phyloP scores from a whole-genome alignment of 2,888 invertebrate genomes.

The Drosophila kambysellisi region DNA sequence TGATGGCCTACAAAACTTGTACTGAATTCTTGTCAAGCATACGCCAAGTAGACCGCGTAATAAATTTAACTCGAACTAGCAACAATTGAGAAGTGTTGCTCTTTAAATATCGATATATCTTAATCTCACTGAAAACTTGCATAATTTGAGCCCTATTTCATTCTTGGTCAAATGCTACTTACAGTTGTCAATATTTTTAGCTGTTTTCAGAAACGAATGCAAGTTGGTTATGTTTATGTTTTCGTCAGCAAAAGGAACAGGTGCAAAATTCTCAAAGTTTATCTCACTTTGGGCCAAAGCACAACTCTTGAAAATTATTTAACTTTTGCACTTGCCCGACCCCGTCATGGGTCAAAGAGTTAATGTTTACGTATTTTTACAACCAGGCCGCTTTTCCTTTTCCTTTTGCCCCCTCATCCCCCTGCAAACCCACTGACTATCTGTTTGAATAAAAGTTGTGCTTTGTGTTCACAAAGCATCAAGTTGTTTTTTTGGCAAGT shows the following conservation, averaged over 20 bases:
- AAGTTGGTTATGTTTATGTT: background rate
- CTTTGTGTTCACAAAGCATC: conserved; percentile 31
- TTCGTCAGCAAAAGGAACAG: conserved; percentile 2
- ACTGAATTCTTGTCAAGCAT: background rate
- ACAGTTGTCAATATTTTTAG: background rate
- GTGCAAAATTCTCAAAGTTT: conserved; percentile 2
- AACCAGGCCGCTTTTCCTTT: conserved; percentile 15
- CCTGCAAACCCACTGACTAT: background rate
- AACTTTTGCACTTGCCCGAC: conserved; percentile 2
- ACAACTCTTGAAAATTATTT: conserved; percentile 5
- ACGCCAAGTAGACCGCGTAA: background rate
- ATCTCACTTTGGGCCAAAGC: conserved; percentile 11
- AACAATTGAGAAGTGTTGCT: background rate
- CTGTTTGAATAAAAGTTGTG: conserved; percentile 32
- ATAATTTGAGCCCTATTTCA: background rate
- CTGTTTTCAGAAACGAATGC: background rate
- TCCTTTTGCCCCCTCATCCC: background rate
- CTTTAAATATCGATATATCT: background rate
- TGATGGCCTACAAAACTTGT: background rate
- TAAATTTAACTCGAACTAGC: background rate
- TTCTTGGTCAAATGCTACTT: background rate
- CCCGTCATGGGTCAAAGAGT: conserved; percentile 4
- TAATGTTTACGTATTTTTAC: conserved; percentile 24
- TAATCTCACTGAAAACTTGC: background rate
- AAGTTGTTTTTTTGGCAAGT: conserved; percentile 71